Conservation (phyloP, 2,113 vertebrate genomes). For the Ictalurus punctatus region DNA sequence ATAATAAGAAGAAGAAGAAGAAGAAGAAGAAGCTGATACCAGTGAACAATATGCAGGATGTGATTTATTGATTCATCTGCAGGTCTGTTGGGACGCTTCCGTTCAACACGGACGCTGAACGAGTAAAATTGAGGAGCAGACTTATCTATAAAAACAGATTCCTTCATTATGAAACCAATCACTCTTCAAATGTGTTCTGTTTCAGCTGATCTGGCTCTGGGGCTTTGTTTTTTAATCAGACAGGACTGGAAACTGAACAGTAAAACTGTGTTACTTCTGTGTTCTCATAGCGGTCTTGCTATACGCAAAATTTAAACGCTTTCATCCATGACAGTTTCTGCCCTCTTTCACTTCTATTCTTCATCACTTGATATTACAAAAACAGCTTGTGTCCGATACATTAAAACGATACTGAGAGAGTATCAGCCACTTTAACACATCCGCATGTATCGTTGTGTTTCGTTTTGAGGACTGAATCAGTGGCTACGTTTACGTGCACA, state of each 20-base stretch:
- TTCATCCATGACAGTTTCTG: neutral
- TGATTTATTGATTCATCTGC: constrained; percentile 45
- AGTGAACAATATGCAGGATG: constrained; percentile 40
- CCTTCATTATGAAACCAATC: constrained; percentile 11
- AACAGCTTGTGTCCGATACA: neutral
- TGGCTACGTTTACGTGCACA: too few species aligned
- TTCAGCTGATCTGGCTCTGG: neutral
- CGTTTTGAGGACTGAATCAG: neutral
- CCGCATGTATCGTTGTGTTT: neutral
- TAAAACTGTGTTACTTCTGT: neutral
- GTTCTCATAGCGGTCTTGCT: neutral
- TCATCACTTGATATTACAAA: neutral
- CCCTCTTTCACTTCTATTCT: neutral
- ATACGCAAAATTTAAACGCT: neutral
- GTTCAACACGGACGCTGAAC: constrained; percentile 20
- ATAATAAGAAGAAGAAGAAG: neutral
- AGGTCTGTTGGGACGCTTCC: neutral
- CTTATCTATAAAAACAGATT: constrained; percentile 24
- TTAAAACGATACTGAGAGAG: neutral
- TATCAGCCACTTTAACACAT: neutral
- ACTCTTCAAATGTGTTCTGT: neutral
- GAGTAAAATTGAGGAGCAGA: constrained; percentile 21
- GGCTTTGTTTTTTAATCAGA: neutral
- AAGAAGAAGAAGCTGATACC: neutral
- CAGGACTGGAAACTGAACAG: neutral